Evolutionary conservation across 2,113 vertebrate genomes (phyloP).

Genomic region (Tetrax tetrax): DNA sequence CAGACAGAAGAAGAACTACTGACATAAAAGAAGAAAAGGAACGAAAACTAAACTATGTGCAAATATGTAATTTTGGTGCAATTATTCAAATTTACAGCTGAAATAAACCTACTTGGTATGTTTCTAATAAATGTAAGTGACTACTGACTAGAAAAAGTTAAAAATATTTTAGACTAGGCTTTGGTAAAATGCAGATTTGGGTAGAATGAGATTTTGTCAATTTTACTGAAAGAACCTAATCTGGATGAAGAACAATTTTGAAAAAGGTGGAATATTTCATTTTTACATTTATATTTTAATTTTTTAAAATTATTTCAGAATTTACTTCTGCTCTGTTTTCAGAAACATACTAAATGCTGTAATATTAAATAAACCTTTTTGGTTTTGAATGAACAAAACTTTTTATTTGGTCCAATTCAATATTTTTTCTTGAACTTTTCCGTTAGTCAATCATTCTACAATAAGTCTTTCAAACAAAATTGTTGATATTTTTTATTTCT

Average conservation of each 20-base stretch:
- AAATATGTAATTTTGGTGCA: not conserved
- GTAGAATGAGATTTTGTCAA: not conserved
- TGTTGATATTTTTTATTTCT: not conserved
- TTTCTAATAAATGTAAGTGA: not conserved
- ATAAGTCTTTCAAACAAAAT: not conserved
- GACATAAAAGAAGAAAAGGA: not conserved
- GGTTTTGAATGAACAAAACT: not conserved
- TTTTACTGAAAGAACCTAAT: not conserved
- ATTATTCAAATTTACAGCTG: not conserved
- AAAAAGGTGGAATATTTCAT: not conserved
- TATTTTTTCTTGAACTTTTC: not conserved
- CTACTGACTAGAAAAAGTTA: not conserved
- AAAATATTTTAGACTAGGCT: not conserved
- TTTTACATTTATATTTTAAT: not conserved
- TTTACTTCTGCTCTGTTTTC: not conserved
- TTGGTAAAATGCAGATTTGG: not conserved
- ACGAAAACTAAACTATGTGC: not conserved
- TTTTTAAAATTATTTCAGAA: not conserved
- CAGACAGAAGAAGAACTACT: not conserved
- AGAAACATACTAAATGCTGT: not conserved
- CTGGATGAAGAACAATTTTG: not conserved
- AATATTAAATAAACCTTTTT: not conserved
- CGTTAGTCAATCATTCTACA: not conserved
- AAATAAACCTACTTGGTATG: not conserved
- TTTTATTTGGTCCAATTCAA: not conserved